Percentiles rank a stretch among this genome's conserved stretches.
These are phyloP conservation scores for Limnephilus marmoratus DNA, from an alignment of 2,888 invertebrate genomes.

Conservation along the genomic window DNA sequence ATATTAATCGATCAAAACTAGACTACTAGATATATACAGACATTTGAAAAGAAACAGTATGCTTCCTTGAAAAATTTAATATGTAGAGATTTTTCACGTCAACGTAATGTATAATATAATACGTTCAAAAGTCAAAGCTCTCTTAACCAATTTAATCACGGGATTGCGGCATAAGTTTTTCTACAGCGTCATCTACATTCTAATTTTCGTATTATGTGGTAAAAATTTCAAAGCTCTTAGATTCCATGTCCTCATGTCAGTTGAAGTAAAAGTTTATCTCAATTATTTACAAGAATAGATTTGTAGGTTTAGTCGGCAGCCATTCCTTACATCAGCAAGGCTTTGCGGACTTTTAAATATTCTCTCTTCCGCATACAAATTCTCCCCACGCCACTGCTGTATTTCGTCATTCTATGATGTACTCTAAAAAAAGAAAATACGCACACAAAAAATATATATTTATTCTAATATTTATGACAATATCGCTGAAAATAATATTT, in stretches of 20 bases:
- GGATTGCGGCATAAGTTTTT: not conserved
- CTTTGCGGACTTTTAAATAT: not conserved
- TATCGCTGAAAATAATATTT: not conserved
- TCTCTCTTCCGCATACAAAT: not conserved
- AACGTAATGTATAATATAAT: not conserved
- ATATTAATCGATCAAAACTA: no score
- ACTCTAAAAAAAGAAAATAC: not conserved
- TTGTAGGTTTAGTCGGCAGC: not conserved
- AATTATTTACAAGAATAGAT: not conserved
- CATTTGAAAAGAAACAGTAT: no score
- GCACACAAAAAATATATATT: not conserved
- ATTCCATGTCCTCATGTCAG: not conserved
- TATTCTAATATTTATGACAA: not conserved
- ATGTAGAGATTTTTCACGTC: no score
- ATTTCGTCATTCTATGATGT: no score
- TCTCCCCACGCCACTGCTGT: not conserved
- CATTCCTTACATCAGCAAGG: not conserved
- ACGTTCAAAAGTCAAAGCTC: not conserved
- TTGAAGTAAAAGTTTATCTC: not conserved
- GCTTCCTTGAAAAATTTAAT: no score
- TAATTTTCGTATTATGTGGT: not conserved
- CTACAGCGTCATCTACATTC: not conserved
- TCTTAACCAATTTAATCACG: not conserved
- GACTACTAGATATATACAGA: no score
- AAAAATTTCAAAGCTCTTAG: not conserved